Evolutionary conservation across 2,797 vertebrate species (phyloP), one percentile per base, ranked within the genome.

Genomic region (Pantherophis alleghaniensis): DNA sequence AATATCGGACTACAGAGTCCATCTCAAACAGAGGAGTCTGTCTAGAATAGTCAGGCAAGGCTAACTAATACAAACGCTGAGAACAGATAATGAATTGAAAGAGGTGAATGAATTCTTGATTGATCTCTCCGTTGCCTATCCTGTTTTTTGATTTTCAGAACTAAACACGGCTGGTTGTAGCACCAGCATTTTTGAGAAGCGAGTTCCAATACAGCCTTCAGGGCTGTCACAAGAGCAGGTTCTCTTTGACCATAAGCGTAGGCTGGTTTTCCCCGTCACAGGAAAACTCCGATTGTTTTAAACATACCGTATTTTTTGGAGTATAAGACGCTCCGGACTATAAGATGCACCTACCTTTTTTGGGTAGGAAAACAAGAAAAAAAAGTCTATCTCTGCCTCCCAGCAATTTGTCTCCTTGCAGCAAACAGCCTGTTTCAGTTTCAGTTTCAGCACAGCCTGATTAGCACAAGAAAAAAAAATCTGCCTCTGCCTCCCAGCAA

Each of bases 191-290:
- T 24, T 32, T 6, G 10, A 24, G 10, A 47, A 14, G 11, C 47
- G 22, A 57, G 53, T 24, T 51, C 42, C 37, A 47, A 87, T 1
- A 3, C 60, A 57, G 26, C 9, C 42, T 51, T 86, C 42, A 94
- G 95, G 94, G 94, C 94, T 91, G 91, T 93, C 26, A 4, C 95
- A 95, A 6, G 11, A 86, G 7, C 47, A 53, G 9, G 18, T 55
- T 16, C 61, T 60, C 37, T 66, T n/a, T 24, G 28, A 53, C 26
- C 22, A 9, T 22, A 61, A 57, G 22, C 5, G 6, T 4, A 24
- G 74, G 9, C 20, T 47, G 20, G 74, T 22, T 83, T 47, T 47
- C 37, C 74, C 20, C 20, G 5, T 83, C 74, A 24, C 20, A 11
- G 3, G 12, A 42, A 83, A 83, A 83, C 37, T 24, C 9, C 0